Percentiles rank a stretch among this genome's conserved stretches.
These are phyloP conservation scores for Notiomystis cincta DNA, from an alignment of 2,113 vertebrate genomes.

Conservation along the genomic window DNA sequence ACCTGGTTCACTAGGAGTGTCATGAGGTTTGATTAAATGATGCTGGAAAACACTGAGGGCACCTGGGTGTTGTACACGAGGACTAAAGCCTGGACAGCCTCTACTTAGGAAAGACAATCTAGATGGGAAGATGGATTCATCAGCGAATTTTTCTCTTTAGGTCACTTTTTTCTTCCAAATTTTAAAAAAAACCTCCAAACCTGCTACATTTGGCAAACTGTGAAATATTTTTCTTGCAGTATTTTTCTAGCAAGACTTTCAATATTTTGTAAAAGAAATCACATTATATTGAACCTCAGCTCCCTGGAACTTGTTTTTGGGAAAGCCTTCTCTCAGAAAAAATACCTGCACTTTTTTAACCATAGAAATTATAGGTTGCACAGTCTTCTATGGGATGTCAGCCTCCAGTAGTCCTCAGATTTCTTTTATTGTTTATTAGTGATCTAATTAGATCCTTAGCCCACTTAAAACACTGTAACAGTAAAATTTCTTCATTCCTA, in stretches of 20 bases:
- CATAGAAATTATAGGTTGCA: not conserved
- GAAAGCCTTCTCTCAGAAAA: not conserved
- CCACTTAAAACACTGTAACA: not conserved
- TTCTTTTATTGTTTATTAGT: conserved; percentile 1
- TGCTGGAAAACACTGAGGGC: not conserved
- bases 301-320: not conserved
- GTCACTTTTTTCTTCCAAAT: rapidly evolving
- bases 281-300: not conserved
- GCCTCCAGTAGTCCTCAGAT: not conserved
- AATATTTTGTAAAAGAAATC: not conserved
- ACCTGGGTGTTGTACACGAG: not conserved
- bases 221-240: not conserved
- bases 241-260: not conserved
- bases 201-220: not conserved
- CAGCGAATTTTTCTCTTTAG: not conserved
- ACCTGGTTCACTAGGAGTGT: not conserved
- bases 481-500: not conserved
- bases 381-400: not conserved
- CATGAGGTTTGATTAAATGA: not conserved
- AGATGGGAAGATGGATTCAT: not conserved
- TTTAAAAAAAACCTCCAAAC: not conserved
- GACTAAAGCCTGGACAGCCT: not conserved
- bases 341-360: not conserved
- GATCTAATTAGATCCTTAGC: not conserved
- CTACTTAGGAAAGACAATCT: not conserved